phyloP scores from a whole-genome alignment of 2,113 vertebrate genomes.

The Chitala chitala region DNA sequence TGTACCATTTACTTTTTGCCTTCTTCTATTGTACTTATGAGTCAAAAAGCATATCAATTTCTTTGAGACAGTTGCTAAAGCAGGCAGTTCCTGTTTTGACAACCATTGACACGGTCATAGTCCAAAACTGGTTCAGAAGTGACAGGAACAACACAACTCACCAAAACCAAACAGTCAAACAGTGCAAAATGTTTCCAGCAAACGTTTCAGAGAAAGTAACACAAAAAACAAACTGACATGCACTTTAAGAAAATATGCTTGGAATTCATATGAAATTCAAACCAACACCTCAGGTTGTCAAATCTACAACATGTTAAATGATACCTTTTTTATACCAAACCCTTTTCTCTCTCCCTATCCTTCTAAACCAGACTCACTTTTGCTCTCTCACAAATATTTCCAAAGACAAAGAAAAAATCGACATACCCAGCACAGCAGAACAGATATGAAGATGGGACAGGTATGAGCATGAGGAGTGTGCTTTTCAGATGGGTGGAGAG shows the following conservation, averaged over 20 bases:
- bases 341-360: background rate
- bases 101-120: slow-evolving; percentile 37
- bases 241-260: background rate
- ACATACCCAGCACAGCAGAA: slow-evolving; percentile 13
- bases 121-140: slow-evolving; percentile 34
- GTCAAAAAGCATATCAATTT: background rate
- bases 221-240: background rate
- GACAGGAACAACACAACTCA: background rate
- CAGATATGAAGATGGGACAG: background rate
- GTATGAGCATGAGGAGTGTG: background rate
- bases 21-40: background rate
- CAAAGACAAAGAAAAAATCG: background rate
- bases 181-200: background rate
- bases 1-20: no score
- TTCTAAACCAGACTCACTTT: background rate
- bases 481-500: slow-evolving; percentile 31
- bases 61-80: background rate
- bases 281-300: background rate
- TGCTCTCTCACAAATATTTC: background rate
- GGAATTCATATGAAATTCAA: background rate
- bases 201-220: background rate
- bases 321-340: no score
- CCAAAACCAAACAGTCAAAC: background rate
- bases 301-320: background rate
- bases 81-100: background rate